Evolutionary conservation across 2,797 vertebrate genomes (phyloP).

Genomic region (Chlorospingus semifuscus): DNA sequence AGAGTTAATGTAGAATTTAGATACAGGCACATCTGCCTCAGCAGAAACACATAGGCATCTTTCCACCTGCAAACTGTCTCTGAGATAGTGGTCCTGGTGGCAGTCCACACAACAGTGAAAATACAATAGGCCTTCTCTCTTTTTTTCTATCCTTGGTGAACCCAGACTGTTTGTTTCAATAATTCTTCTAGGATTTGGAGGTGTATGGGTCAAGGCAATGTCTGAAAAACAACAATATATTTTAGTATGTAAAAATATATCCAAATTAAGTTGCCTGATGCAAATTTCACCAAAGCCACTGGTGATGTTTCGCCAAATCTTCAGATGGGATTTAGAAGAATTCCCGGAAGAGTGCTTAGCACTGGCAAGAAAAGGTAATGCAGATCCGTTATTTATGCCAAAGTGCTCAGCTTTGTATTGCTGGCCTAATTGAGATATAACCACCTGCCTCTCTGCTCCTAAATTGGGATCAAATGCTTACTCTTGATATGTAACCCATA

Average conservation of each 20-base stretch:
- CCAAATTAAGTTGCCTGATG: not conserved
- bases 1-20: not conserved
- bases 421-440: not conserved
- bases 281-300: not conserved
- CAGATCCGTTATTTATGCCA: not conserved
- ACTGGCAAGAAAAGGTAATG: not conserved
- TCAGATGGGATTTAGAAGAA: not conserved
- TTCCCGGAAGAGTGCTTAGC: not conserved
- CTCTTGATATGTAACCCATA: not conserved
- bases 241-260: not conserved
- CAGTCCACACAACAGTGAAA: not conserved
- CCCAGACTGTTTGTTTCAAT: not conserved
- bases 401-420: not conserved
- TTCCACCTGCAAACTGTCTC: not conserved
- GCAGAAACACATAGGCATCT: not conserved
- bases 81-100: not conserved
- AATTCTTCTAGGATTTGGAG: not conserved
- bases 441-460: not conserved
- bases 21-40: not conserved
- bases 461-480: not conserved
- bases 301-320: not conserved
- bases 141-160: not conserved
- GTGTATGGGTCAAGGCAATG: rapidly evolving
- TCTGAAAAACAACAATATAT: not conserved
- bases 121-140: not conserved